A percentile compares a stretch with the other conserved stretches of the same genome.
phyloP scores from a whole-genome alignment of 2,797 vertebrate genomes.

The Anguilla pacifica region DNA sequence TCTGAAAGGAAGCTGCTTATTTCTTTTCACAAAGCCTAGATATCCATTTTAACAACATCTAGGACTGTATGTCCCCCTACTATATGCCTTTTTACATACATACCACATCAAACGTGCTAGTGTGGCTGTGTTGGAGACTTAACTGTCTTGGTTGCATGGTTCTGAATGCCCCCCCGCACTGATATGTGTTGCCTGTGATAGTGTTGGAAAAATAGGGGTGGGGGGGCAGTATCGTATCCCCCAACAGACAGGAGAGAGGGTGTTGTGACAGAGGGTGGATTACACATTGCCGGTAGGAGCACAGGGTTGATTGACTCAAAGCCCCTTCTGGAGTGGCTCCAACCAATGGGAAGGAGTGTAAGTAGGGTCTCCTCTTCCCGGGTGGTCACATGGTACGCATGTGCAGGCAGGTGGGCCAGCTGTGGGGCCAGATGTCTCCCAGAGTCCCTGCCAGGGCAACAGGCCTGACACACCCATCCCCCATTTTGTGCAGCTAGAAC shows the following conservation, averaged over 20 bases:
- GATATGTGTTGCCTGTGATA: background rate
- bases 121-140: background rate
- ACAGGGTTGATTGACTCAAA: background rate
- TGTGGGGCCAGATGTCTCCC: slow-evolving; percentile 9
- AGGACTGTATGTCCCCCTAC: background rate
- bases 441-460: slow-evolving; percentile 4
- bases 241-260: background rate
- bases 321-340: background rate
- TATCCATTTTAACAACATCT: background rate
- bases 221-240: background rate
- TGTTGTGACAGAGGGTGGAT: slow-evolving; percentile 18
- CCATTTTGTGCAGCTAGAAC: background rate
- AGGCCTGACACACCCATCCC: slow-evolving; percentile 10
- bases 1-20: background rate
- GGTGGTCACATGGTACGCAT: background rate
- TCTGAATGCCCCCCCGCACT: background rate
- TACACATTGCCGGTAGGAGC: background rate
- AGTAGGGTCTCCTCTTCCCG: background rate
- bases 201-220: background rate
- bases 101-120: background rate
- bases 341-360: background rate
- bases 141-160: background rate
- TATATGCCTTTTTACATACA: no score
- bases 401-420: background rate
- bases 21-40: background rate